Conservation (phyloP, 2,888 invertebrate species). For the Capitulum mitella region DNA sequence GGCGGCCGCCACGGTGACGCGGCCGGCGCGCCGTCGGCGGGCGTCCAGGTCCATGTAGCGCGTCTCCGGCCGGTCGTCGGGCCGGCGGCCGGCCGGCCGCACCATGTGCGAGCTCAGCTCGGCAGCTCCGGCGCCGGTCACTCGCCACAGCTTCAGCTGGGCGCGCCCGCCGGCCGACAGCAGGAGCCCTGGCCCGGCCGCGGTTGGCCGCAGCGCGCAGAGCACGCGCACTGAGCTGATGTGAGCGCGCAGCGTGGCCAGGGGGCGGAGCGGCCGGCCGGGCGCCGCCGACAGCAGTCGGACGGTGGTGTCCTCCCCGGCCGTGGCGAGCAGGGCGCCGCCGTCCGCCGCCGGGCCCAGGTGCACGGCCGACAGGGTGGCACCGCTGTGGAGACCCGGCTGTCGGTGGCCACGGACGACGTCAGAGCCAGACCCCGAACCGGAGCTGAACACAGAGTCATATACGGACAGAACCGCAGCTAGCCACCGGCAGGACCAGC, state of each 20-base stretch:
- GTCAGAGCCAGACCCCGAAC: background rate
- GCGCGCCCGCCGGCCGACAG: constrained; percentile 5
- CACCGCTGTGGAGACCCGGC: background rate
- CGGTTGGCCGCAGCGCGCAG: background rate
- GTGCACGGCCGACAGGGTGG: background rate
- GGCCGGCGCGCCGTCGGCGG: background rate
- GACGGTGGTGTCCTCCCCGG: constrained; percentile 6
- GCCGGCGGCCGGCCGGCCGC: background rate
- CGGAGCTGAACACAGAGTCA: background rate
- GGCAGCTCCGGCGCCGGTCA: background rate
- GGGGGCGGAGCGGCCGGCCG: background rate
- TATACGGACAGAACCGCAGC: background rate
- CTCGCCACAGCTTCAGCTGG: background rate
- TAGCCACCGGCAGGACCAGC: too few species aligned
- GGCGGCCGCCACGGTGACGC: background rate
- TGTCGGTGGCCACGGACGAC: background rate
- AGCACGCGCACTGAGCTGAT: background rate
- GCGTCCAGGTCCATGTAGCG: constrained; percentile 9
- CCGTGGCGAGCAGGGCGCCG: background rate
- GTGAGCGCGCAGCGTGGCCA: background rate
- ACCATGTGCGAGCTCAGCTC: background rate
- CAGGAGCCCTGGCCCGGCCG: background rate
- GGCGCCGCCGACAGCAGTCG: background rate
- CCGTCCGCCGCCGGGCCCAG: background rate
- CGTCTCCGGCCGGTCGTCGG: background rate